These are phyloP conservation scores for Plebejus melissa DNA, from an alignment of 2,888 invertebrate species.

Conservation along the genomic window DNA sequence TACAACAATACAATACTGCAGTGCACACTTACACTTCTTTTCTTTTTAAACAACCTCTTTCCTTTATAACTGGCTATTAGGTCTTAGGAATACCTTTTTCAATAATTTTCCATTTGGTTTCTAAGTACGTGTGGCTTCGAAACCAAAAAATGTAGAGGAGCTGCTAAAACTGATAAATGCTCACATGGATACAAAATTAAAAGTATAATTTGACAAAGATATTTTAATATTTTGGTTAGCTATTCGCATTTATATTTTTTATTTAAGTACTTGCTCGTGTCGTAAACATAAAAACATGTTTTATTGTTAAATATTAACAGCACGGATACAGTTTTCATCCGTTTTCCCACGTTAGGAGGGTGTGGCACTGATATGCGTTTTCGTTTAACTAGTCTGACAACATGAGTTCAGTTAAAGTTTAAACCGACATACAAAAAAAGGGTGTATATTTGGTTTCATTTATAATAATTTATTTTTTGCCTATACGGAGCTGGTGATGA, in stretches of 20 bases:
- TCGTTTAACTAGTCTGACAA: neutral
- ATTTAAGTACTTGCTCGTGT: neutral
- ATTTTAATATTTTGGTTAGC: neutral
- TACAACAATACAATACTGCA: constrained; percentile 57
- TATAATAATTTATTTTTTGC: neutral
- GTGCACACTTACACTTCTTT: constrained; percentile 16
- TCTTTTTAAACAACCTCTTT: constrained; percentile 23
- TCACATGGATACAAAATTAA: neutral
- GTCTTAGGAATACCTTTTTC: neutral
- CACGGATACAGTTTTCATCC: constrained; percentile 6
- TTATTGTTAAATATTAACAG: constrained; percentile 3
- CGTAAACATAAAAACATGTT: constrained; percentile 1
- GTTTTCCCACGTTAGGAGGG: constrained; percentile 10
- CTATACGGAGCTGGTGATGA: neutral
- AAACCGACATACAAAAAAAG: neutral
- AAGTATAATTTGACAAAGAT: neutral
- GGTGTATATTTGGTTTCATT: neutral
- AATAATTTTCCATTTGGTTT: neutral
- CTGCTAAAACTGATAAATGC: neutral
- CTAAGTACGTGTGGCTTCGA: neutral
- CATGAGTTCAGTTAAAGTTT: neutral
- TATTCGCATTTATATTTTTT: neutral
- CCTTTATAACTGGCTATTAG: neutral
- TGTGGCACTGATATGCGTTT: constrained; percentile 7
- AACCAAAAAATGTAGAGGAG: too few relatives aligned